Conservation (phyloP, 92 coral and sea anemone species). For the Heteractis magnifica region DNA sequence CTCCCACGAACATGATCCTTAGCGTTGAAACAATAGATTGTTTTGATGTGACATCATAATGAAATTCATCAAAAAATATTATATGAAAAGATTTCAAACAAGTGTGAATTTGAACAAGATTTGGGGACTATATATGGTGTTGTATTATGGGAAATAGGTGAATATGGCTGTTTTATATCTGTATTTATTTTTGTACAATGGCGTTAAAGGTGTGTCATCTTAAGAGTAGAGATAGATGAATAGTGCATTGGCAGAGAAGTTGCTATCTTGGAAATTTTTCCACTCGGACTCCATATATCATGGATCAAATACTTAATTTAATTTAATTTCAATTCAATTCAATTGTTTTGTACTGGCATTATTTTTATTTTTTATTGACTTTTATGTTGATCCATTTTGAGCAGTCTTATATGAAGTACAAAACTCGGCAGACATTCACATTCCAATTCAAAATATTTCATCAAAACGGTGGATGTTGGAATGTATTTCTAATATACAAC, state of each 20-base stretch:
- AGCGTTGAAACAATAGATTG: no score
- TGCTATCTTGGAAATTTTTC: background rate
- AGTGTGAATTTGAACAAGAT: background rate
- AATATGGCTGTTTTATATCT: no score
- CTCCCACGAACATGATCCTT: no score
- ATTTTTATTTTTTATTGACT: background rate
- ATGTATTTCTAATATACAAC: background rate
- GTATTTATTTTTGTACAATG: background rate
- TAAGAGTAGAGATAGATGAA: background rate
- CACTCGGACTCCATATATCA: background rate
- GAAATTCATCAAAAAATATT: background rate
- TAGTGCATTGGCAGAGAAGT: background rate
- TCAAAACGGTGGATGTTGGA: background rate
- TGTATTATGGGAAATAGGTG: background rate
- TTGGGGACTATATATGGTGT: background rate
- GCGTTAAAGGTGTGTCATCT: background rate
- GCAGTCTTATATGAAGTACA: background rate
- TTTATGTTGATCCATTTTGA: background rate
- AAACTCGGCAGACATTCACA: background rate
- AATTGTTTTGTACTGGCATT: background rate
- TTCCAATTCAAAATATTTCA: background rate
- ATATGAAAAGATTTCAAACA: background rate
- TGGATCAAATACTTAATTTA: background rate
- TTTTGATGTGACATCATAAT: background rate
- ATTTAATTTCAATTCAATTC: no score